Conservation (phyloP, 2,888 invertebrate genomes). For the Orthosia incerta region DNA sequence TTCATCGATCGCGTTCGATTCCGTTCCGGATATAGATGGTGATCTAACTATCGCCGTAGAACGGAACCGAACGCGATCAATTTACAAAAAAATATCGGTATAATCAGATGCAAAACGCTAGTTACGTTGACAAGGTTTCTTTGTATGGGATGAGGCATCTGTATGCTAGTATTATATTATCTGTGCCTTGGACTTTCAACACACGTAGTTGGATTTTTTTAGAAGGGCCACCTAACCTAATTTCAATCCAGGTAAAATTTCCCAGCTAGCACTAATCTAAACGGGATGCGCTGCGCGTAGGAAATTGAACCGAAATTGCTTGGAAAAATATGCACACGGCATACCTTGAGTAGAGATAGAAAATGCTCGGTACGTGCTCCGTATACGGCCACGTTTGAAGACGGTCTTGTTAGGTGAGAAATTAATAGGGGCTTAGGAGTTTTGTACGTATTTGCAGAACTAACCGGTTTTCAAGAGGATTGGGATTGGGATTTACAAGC, state of each 20-base stretch:
- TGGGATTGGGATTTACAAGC: no score
- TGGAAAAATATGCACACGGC: conserved; percentile 48
- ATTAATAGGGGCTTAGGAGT: neutral
- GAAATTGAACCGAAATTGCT: conserved; percentile 62
- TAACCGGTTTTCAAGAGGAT: neutral
- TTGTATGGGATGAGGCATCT: no score
- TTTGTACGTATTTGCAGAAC: neutral
- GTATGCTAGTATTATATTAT: no score
- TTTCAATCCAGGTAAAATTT: conserved; percentile 15
- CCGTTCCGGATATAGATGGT: no score
- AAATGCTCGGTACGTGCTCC: conserved; percentile 34
- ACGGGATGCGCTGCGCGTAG: conserved; percentile 39
- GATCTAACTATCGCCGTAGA: no score
- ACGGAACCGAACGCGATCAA: no score
- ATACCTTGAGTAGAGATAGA: conserved; percentile 31
- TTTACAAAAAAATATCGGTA: no score
- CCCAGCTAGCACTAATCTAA: conserved; percentile 25
- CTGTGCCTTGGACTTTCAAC: no score
- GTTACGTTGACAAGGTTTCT: no score
- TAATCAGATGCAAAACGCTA: no score
- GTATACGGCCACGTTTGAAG: neutral
- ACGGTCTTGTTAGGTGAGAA: conserved; percentile 4
- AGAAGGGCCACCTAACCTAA: neutral
- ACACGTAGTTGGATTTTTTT: no score
- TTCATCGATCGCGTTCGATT: no score